Percentiles rank a stretch among this genome's conserved stretches.
phyloP scores from a whole-genome alignment of 1,140 invertebrate genomes.

The Zaprionus capensis region DNA sequence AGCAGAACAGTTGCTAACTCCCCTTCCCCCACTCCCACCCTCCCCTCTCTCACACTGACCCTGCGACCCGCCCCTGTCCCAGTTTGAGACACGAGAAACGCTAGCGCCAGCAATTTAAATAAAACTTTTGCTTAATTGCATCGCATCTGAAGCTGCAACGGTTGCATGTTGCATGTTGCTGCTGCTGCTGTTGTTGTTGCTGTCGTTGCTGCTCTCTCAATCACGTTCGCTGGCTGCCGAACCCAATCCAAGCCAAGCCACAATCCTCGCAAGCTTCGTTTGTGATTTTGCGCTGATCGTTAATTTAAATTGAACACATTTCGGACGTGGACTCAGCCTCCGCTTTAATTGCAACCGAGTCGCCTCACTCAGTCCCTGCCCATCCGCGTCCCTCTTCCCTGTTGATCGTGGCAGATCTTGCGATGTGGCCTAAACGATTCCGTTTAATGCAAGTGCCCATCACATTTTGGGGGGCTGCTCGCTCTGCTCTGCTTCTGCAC shows the following conservation, averaged over 20 bases:
- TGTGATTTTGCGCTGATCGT: conserved; percentile 71
- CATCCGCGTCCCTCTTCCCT: not conserved
- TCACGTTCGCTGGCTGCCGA: conserved; percentile 30
- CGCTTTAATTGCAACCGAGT: conserved; percentile 66
- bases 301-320: conserved; percentile 83
- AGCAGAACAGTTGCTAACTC: not conserved
- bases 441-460: conserved; percentile 81
- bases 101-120: conserved; percentile 77
- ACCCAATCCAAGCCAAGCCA: conserved; percentile 9
- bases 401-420: conserved; percentile 29
- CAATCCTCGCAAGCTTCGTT: conserved; percentile 26
- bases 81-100: not conserved
- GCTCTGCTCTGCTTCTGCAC: conserved; percentile 46
- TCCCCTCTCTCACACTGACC: not conserved
- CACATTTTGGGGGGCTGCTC: conserved; percentile 62
- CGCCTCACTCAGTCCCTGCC: conserved; percentile 31
- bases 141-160: conserved; percentile 47
- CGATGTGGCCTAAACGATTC: conserved; percentile 68
- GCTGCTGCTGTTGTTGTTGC: conserved; percentile 29
- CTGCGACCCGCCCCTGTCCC: not conserved
- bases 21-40: not conserved
- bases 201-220: conserved; percentile 36
- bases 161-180: conserved; percentile 59
- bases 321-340: conserved; percentile 71
- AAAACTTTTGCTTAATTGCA: conserved; percentile 83